Percentiles rank a stretch among this genome's conserved stretches.
Evolutionary conservation across 2,888 invertebrate species (phyloP).

Genomic region (Saturnia japonica): DNA sequence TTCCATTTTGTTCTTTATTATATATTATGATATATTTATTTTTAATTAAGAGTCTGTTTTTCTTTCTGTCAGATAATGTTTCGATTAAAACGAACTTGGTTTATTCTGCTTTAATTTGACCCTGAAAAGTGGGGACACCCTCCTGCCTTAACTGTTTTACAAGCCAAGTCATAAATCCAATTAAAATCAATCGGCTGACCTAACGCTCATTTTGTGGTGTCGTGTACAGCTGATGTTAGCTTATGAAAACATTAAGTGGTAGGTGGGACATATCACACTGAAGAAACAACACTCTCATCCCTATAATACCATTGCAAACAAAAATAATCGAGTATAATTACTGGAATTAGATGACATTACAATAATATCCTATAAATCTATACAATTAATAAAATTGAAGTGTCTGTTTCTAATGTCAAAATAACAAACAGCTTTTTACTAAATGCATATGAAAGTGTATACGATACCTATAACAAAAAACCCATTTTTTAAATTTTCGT

Average conservation of each 20-base stretch:
- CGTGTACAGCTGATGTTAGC: slow-evolving; percentile 47
- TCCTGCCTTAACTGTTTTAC: slow-evolving; percentile 48
- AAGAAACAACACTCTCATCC: slow-evolving; percentile 10
- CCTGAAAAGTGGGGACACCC: slow-evolving; percentile 37
- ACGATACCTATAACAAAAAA: too few relatives aligned
- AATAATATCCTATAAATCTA: slow-evolving; percentile 28
- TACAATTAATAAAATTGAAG: too few relatives aligned
- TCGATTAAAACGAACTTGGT: slow-evolving; percentile 33
- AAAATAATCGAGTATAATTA: neutral
- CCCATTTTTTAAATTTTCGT: too few relatives aligned
- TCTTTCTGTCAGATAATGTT: too few relatives aligned
- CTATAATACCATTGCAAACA: neutral
- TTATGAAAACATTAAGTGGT: slow-evolving; percentile 54
- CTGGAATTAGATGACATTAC: slow-evolving; percentile 22
- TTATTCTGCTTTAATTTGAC: slow-evolving; percentile 34
- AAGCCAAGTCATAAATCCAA: slow-evolving; percentile 59
- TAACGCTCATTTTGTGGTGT: slow-evolving; percentile 45
- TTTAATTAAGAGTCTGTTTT: too few relatives aligned
- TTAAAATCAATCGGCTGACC: slow-evolving; percentile 61
- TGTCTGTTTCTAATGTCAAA: too few relatives aligned
- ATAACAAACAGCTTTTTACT: too few relatives aligned
- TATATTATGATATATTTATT: too few relatives aligned
- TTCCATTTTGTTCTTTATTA: too few relatives aligned
- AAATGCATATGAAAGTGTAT: too few relatives aligned
- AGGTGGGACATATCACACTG: slow-evolving; percentile 28